A percentile compares a stretch with the other conserved stretches of the same genome.
Evolutionary conservation across 2,888 invertebrate genomes (phyloP).

Genomic region (Gandaritis pyraliata): DNA sequence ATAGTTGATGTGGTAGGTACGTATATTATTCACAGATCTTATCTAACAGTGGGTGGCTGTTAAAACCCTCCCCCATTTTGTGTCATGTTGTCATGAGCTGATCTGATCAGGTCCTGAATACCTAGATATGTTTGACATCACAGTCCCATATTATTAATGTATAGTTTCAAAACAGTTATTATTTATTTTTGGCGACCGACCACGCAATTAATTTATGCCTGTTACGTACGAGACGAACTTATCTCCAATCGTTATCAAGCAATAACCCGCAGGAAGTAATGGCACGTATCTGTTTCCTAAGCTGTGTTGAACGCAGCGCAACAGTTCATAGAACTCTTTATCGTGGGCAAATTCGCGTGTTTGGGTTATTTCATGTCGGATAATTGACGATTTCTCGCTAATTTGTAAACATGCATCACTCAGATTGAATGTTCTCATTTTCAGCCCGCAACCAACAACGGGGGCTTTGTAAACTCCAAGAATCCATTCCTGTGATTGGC

Average conservation of each 20-base stretch:
- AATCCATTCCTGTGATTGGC: constrained; percentile 77
- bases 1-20: too few relatives aligned
- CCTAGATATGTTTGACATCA: too few relatives aligned
- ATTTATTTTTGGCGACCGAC: constrained; percentile 4
- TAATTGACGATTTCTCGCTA: constrained; percentile 24
- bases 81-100: too few relatives aligned
- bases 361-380: constrained; percentile 29
- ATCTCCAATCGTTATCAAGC: constrained; percentile 34
- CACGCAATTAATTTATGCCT: constrained; percentile 8
- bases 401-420: constrained; percentile 27
- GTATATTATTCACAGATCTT: too few relatives aligned
- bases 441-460: constrained; percentile 70
- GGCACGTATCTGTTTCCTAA: constrained; percentile 43
- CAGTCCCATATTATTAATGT: too few relatives aligned
- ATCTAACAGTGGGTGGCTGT: too few relatives aligned
- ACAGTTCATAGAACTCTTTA: constrained; percentile 53
- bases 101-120: too few relatives aligned
- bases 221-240: constrained; percentile 19
- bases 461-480: constrained; percentile 71
- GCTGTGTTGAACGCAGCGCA: constrained; percentile 43
- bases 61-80: too few relatives aligned
- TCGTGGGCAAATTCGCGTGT: constrained; percentile 39
- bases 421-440: constrained; percentile 44
- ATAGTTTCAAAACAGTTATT: too few relatives aligned
- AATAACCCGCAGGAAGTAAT: constrained; percentile 51